Percentiles rank a stretch among this genome's conserved stretches.
Conservation (phyloP, 2,113 vertebrate species). For the Alexandromys fortis region DNA sequence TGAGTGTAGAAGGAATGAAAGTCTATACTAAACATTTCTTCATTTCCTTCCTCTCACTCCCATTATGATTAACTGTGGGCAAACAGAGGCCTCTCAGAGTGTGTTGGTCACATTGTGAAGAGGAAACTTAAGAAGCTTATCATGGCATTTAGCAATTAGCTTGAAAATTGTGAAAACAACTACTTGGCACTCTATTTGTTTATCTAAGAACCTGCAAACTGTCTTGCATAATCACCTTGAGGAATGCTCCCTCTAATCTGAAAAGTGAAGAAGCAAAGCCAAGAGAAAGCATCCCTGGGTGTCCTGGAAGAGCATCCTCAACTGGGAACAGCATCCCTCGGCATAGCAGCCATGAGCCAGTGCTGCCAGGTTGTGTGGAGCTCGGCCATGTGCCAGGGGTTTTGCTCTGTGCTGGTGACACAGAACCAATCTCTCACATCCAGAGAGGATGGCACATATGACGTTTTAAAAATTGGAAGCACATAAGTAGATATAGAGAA, state of each 20-base stretch:
- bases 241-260: not conserved
- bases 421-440: not conserved
- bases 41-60: not conserved
- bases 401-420: not conserved
- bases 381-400: not conserved
- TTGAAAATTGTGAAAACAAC: not conserved
- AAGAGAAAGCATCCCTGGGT: not conserved
- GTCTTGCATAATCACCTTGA: not conserved
- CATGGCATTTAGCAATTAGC: not conserved
- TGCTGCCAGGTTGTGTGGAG: not conserved
- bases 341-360: not conserved
- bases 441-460: not conserved
- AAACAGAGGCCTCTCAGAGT: not conserved
- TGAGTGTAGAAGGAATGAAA: not conserved
- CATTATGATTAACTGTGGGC: not conserved
- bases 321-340: not conserved
- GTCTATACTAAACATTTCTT: not conserved
- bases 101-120: not conserved
- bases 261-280: slow-evolving; percentile 15
- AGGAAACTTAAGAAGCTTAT: not conserved
- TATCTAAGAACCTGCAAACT: not conserved
- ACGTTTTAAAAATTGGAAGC: not conserved
- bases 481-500: not conserved
- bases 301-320: not conserved
- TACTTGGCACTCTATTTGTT: not conserved